Percentiles rank a stretch among this genome's conserved stretches.
Evolutionary conservation across 37 sponge, comb jelly and placozoan species (phyloP).

Genomic region (Axinella damicornis): DNA sequence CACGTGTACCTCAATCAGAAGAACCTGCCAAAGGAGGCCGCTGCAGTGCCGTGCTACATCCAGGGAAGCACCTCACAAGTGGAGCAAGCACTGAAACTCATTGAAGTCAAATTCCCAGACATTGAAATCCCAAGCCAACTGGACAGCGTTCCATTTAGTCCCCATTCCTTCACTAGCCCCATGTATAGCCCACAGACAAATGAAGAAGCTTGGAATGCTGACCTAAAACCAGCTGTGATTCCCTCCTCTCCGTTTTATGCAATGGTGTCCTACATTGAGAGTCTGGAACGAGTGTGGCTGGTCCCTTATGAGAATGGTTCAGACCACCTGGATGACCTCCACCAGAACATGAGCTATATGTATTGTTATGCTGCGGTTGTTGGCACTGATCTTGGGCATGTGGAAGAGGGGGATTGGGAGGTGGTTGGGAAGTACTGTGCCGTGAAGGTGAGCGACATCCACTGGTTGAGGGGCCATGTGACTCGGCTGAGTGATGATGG

Average conservation of each 20-base stretch:
- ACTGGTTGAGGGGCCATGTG: constrained; percentile 66
- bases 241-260: constrained; percentile 48
- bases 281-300: constrained; percentile 51
- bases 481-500: constrained; percentile 17
- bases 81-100: constrained; percentile 31
- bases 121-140: constrained; percentile 16
- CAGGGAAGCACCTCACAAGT: constrained; percentile 53
- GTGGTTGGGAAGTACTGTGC: constrained; percentile 60
- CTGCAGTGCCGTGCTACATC: constrained; percentile 49
- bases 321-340: constrained; percentile 42
- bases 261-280: constrained; percentile 67
- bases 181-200: constrained; percentile 16
- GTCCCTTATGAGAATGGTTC: constrained; percentile 17
- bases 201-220: constrained; percentile 30
- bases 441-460: constrained; percentile 52
- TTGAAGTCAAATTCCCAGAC: constrained; percentile 41
- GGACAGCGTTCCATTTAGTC: neutral
- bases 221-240: constrained; percentile 2
- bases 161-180: neutral
- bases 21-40: constrained; percentile 38
- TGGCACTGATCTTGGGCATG: neutral
- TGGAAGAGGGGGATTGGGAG: constrained; percentile 13
- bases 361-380: constrained; percentile 27
- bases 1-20: constrained; percentile 70
- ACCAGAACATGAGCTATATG: constrained; percentile 59